Conservation (phyloP, 2,888 invertebrate genomes). For the Amiota minor region DNA sequence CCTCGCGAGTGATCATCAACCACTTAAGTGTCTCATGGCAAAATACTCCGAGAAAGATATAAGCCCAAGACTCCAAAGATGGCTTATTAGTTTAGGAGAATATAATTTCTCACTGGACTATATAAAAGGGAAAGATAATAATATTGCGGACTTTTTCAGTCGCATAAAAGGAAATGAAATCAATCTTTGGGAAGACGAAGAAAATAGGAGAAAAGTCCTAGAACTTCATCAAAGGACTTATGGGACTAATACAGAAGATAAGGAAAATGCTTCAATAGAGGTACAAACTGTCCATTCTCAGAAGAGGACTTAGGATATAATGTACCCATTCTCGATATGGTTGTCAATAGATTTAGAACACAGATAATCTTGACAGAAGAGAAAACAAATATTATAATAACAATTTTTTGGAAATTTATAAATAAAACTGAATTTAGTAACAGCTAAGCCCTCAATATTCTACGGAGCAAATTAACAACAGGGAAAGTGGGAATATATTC, state of each 20-base stretch:
- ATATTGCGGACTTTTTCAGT: slow-evolving; percentile 42
- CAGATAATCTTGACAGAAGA: slow-evolving; percentile 26
- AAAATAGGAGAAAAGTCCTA: not conserved
- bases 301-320: slow-evolving; percentile 43
- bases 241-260: too few species aligned
- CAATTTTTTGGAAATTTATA: slow-evolving; percentile 34
- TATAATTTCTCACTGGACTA: too few species aligned
- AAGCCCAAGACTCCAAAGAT: slow-evolving; percentile 28
- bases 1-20: slow-evolving; percentile 20
- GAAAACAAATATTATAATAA: slow-evolving; percentile 36
- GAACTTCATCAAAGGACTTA: slow-evolving; percentile 3
- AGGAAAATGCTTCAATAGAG: too few species aligned
- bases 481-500: too few species aligned
- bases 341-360: slow-evolving; percentile 44
- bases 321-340: slow-evolving; percentile 41
- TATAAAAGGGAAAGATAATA: slow-evolving; percentile 27
- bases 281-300: too few species aligned
- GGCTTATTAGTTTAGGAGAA: too few species aligned
- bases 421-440: too few species aligned
- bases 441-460: too few species aligned
- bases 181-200: slow-evolving; percentile 34
- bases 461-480: too few species aligned
- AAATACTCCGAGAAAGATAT: slow-evolving; percentile 40
- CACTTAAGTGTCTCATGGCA: slow-evolving; percentile 35
- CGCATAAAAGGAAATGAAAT: slow-evolving; percentile 34